A percentile compares a stretch with the other conserved stretches of the same genome.
These are phyloP conservation scores for Drosophila trichaetosa DNA, from an alignment of 2,888 invertebrate species.

Conservation along the genomic window DNA sequence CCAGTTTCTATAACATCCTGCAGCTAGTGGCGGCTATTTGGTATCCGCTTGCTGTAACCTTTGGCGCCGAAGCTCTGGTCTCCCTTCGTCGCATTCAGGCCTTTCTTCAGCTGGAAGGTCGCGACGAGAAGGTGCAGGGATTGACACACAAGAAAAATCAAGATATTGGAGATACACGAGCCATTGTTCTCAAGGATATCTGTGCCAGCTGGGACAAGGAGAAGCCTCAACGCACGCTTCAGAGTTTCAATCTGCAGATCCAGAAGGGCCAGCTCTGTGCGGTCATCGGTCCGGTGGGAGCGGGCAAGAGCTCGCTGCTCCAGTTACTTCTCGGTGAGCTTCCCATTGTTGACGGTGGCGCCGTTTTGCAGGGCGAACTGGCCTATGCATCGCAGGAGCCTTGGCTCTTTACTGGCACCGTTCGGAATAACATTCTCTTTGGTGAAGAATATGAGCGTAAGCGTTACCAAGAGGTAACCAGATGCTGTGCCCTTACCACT, in stretches of 20 bases:
- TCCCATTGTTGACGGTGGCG: constrained; percentile 85
- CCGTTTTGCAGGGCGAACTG: constrained; percentile 86
- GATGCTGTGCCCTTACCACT: constrained; percentile 82
- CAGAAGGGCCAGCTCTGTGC: constrained; percentile 89
- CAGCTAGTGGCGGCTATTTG: constrained; percentile 87
- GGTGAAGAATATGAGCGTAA: constrained; percentile 87
- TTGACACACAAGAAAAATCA: constrained; percentile 77
- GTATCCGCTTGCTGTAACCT: constrained; percentile 87
- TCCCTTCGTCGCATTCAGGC: constrained; percentile 87
- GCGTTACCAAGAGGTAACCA: constrained; percentile 88
- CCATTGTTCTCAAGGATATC: constrained; percentile 84
- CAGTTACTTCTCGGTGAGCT: constrained; percentile 87
- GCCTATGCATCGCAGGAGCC: constrained; percentile 90
- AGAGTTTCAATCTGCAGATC: constrained; percentile 87
- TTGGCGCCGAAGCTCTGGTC: constrained; percentile 87
- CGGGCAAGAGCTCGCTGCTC: constrained; percentile 89
- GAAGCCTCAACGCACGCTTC: constrained; percentile 86
- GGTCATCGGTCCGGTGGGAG: constrained; percentile 94
- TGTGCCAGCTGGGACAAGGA: constrained; percentile 86
- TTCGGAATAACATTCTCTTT: constrained; percentile 91
- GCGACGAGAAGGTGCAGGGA: constrained; percentile 82
- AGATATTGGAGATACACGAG: constrained; percentile 66
- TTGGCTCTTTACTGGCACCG: constrained; percentile 88
- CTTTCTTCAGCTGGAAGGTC: constrained; percentile 87
- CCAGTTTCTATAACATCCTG: constrained; percentile 91